phyloP scores from a whole-genome alignment of 2,113 vertebrate species.

The Larimichthys crocea region DNA sequence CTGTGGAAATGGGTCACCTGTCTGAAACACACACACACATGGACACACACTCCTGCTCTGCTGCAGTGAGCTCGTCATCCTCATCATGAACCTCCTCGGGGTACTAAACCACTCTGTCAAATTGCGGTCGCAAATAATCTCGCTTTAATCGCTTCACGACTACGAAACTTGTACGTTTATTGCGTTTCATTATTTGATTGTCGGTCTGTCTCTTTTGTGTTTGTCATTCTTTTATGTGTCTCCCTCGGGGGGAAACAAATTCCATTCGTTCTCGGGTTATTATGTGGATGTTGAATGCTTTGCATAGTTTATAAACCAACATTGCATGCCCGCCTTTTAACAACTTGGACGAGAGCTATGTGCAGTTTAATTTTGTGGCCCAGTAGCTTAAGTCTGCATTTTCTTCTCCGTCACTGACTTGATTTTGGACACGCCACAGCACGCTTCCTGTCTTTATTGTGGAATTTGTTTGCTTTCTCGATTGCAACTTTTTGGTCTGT shows the following conservation, averaged over 20 bases:
- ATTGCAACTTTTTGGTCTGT: background rate
- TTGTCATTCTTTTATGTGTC: background rate
- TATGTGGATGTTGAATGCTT: background rate
- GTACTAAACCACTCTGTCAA: slow-evolving; percentile 48
- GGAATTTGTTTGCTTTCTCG: background rate
- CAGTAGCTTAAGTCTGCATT: slow-evolving; percentile 7
- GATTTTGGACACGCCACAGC: background rate
- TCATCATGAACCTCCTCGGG: slow-evolving; percentile 23
- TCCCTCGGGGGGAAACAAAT: slow-evolving; percentile 5
- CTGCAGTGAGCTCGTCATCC: background rate
- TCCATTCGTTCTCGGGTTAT: slow-evolving; percentile 27
- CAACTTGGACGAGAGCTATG: slow-evolving; percentile 18
- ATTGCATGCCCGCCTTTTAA: slow-evolving; percentile 6
- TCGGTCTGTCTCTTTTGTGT: slow-evolving; percentile 9
- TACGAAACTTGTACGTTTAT: slow-evolving; percentile 53
- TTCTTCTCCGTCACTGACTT: background rate
- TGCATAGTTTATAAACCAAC: slow-evolving; percentile 1
- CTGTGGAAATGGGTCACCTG: slow-evolving; percentile 47
- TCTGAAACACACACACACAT: background rate
- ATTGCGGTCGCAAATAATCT: slow-evolving; percentile 66
- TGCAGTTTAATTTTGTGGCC: slow-evolving; percentile 8
- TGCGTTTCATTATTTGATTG: slow-evolving; percentile 55
- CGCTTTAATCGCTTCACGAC: slow-evolving; percentile 51
- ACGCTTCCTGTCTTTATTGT: background rate
- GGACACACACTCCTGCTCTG: background rate